A percentile compares a stretch with the other conserved stretches of the same genome.
These are phyloP conservation scores for Lampropteryx suffumata DNA, from an alignment of 2,888 invertebrate genomes.

Conservation along the genomic window DNA sequence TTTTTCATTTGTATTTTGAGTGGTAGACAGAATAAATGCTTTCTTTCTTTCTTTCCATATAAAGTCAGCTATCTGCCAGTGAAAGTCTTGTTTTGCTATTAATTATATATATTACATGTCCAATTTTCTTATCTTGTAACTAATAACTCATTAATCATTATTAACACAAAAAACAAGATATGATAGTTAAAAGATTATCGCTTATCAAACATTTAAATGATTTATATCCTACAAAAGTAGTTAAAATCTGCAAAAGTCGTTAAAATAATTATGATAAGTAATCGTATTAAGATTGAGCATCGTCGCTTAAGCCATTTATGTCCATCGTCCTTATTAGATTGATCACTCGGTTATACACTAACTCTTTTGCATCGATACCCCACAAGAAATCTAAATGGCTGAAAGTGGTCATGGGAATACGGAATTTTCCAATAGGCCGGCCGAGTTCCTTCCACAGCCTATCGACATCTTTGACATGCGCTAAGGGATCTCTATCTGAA, in stretches of 20 bases:
- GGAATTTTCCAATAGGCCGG: conserved; percentile 80
- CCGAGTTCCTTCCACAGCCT: conserved; percentile 77
- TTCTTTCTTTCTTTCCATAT: no score
- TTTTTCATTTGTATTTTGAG: no score
- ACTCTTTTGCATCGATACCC: conserved; percentile 82
- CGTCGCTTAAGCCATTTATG: conserved; percentile 32
- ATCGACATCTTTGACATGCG: conserved; percentile 80
- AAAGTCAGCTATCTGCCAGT: no score
- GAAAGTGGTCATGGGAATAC: conserved; percentile 81
- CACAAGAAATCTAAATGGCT: conserved; percentile 88
- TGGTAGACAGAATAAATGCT: no score
- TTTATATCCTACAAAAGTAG: not conserved
- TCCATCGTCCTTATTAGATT: conserved; percentile 74
- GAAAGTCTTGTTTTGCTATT: no score
- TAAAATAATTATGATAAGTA: not conserved
- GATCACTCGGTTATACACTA: conserved; percentile 83
- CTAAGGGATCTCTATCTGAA: conserved; percentile 85
- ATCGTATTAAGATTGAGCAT: not conserved
- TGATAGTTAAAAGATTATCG: no score
- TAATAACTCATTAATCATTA: no score
- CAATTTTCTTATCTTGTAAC: no score
- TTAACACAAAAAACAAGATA: no score
- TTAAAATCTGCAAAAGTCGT: not conserved
- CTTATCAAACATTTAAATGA: no score
- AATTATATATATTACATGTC: no score